Evolutionary conservation across 2,113 vertebrate genomes (phyloP), one percentile per base, ranked within the genome.

Genomic region (Rhinichthys klamathensis): DNA sequence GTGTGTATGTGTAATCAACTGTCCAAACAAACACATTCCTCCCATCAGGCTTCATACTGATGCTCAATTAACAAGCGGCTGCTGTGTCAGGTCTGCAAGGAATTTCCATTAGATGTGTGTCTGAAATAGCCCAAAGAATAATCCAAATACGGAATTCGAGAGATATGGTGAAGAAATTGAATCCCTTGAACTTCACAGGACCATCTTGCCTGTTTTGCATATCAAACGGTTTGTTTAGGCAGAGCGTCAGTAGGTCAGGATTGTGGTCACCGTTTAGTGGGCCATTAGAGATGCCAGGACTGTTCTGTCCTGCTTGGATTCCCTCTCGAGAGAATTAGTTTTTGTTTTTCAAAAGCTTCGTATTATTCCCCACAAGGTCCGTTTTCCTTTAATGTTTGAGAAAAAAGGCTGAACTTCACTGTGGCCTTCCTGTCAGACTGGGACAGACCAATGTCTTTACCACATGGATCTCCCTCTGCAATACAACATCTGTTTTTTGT

Each of bases 1-100:
- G 44, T 67, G 46, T 84, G 61, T 65, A 8, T 76, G 25, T 23
- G n/a, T 51, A 27, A 61, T 10, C 69, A 74, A 61, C 51, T 46
- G 35, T 84, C 69, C 51, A 74, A 74, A 74, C 82, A 73, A 60
- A 75, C 79, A 49, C 79, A 81, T 81, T 81, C 61, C 79, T 65
- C 41, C 77, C 23, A 41, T 30, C 56, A 58, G 32, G 41, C n/a
- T 81, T 51, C 79, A 67, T 67, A 81, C 38, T 67, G 79, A 81
- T 81, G 38, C 61, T 81, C 58, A 70, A 41, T 70, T 82, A 73
- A 51, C 58, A 76, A 63, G 51, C 23, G 32, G n/a, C 56, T 80
- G 69, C 51, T 72, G 51, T 56, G 21, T 60, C 25, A 58, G 63
- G 44, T 51, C 79, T 54, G 10, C 27, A 11, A 49, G 61, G 41